These are phyloP conservation scores for Formica exsecta DNA, from an alignment of 1,140 invertebrate species.

Conservation along the genomic window DNA sequence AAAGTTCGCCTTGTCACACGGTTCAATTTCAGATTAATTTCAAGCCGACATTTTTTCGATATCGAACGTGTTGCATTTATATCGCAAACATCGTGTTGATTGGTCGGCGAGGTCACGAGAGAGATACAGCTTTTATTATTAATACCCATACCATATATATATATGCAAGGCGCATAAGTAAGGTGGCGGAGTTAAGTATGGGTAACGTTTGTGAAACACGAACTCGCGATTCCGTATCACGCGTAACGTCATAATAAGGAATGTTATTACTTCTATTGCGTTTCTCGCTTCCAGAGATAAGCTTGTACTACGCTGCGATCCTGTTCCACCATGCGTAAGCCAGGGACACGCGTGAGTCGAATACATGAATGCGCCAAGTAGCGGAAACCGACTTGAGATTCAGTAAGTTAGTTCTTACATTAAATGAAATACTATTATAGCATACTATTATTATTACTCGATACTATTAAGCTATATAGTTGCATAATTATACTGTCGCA, in stretches of 20 bases:
- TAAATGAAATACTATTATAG: background rate
- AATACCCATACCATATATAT: slow-evolving; percentile 27
- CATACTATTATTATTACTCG: too few species aligned
- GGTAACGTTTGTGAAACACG: slow-evolving; percentile 74
- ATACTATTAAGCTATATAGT: background rate
- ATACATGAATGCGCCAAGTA: slow-evolving; percentile 43
- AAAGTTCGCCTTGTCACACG: slow-evolving; percentile 13
- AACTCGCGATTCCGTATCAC: slow-evolving; percentile 75
- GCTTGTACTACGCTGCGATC: slow-evolving; percentile 43
- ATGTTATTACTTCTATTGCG: slow-evolving; percentile 78
- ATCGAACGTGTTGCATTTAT: slow-evolving; percentile 42
- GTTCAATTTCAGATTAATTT: slow-evolving; percentile 47
- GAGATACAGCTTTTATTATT: slow-evolving; percentile 52
- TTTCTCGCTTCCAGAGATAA: slow-evolving; percentile 75
- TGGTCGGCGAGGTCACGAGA: slow-evolving; percentile 25
- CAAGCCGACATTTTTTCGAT: slow-evolving; percentile 20
- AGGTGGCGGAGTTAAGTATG: slow-evolving; percentile 61
- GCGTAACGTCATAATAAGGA: slow-evolving; percentile 77
- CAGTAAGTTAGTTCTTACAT: slow-evolving; percentile 9
- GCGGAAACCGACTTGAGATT: slow-evolving; percentile 5
- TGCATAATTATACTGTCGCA: background rate
- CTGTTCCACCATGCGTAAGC: slow-evolving; percentile 24
- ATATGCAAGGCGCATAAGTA: background rate
- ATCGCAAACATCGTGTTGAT: slow-evolving; percentile 50
- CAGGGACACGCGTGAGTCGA: slow-evolving; percentile 35